A percentile compares a stretch with the other conserved stretches of the same genome.
These are phyloP conservation scores for Cirrhinus molitorella DNA, from an alignment of 2,797 vertebrate species.

Conservation along the genomic window DNA sequence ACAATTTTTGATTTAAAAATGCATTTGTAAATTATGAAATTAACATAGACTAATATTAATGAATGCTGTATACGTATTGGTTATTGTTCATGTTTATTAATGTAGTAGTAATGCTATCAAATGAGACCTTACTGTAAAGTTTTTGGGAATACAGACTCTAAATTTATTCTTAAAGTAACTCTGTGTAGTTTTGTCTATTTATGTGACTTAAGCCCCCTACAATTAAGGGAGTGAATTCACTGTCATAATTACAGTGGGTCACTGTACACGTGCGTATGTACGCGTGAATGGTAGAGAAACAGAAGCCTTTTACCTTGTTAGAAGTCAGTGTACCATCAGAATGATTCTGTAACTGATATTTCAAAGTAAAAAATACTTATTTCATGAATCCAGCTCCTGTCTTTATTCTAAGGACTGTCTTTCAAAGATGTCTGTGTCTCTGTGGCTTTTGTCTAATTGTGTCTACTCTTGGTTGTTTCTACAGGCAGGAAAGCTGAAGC, in stretches of 20 bases:
- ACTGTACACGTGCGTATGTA: not conserved
- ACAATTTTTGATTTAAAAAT: not conserved
- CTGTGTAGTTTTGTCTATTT: not conserved
- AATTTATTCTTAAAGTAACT: not conserved
- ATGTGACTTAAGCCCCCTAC: not conserved
- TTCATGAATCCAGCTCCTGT: not conserved
- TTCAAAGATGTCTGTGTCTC: not conserved
- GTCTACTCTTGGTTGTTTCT: conserved; percentile 3
- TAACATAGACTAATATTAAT: not conserved
- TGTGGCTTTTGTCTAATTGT: not conserved
- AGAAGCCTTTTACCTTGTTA: not conserved
- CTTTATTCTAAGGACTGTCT: not conserved
- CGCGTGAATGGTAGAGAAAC: not conserved
- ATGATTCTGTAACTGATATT: not conserved
- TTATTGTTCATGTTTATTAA: not conserved
- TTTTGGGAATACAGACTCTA: not conserved
- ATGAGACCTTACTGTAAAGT: not conserved
- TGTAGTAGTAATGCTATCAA: not conserved
- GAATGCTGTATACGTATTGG: not conserved
- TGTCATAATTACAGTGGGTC: not conserved
- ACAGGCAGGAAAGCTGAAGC: conserved; percentile 57
- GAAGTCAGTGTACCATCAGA: not conserved
- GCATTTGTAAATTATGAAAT: not conserved
- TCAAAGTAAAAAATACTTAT: not conserved
- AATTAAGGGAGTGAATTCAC: not conserved